These are phyloP conservation scores for Aplochiton taeniatus DNA, from an alignment of 2,797 vertebrate species.

Conservation along the genomic window DNA sequence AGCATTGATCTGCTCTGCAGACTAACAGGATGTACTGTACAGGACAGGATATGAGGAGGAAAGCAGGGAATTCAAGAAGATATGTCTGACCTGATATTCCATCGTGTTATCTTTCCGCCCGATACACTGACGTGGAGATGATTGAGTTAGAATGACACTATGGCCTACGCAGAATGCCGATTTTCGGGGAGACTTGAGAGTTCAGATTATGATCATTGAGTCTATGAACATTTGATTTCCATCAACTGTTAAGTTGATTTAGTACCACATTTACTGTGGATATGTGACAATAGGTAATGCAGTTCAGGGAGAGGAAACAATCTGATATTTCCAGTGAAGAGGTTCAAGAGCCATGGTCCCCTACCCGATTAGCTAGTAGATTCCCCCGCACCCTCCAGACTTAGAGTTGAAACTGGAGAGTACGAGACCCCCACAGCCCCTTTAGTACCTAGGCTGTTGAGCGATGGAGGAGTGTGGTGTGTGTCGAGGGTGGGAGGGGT, in stretches of 20 bases:
- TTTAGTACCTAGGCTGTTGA: background rate
- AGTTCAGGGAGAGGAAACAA: too few species aligned
- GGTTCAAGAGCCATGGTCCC: too few species aligned
- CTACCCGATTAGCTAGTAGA: too few species aligned
- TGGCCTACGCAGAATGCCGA: background rate
- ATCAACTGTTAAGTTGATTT: too few species aligned
- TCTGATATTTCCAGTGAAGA: too few species aligned
- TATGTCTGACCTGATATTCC: slow-evolving; percentile 43
- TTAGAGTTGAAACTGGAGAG: slow-evolving; percentile 11
- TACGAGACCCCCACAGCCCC: background rate
- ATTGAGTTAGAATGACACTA: slow-evolving; percentile 3
- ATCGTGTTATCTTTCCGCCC: slow-evolving; percentile 41
- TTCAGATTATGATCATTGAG: too few species aligned
- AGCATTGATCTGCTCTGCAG: slow-evolving; percentile 56
- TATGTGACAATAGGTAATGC: too few species aligned
- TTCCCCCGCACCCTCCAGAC: background rate
- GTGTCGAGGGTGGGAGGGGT: background rate
- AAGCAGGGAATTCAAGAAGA: slow-evolving; percentile 40
- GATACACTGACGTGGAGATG: slow-evolving; percentile 18
- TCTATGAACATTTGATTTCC: too few species aligned
- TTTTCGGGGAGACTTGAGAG: too few species aligned
- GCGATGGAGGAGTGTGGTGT: background rate
- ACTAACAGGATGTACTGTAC: slow-evolving; percentile 46
- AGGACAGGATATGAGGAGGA: slow-evolving; percentile 27
- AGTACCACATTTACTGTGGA: too few species aligned